Conservation (phyloP, 2,113 vertebrate species). For the Smithornis capensis region DNA sequence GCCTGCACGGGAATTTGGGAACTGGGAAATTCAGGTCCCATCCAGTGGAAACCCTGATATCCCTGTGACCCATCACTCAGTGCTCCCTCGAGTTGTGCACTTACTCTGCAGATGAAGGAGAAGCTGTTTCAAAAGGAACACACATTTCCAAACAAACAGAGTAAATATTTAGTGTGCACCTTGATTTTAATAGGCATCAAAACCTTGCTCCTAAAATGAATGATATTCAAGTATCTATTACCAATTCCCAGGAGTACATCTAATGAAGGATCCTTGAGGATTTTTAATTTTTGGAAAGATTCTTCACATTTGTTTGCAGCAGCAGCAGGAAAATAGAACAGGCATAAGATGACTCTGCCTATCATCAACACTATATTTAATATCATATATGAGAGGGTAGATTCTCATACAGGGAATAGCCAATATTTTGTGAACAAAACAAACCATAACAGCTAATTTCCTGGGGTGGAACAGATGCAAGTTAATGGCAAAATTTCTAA, state of each 20-base stretch:
- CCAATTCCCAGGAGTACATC: slow-evolving; percentile 40
- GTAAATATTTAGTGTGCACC: slow-evolving; percentile 31
- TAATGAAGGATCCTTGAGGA: slow-evolving; percentile 60
- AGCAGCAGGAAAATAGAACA: slow-evolving; percentile 33
- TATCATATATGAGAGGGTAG: not conserved
- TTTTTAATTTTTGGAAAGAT: slow-evolving; percentile 31
- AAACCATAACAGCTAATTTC: not conserved
- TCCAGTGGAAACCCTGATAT: not conserved
- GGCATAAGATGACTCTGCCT: not conserved
- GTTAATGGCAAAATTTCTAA: not conserved
- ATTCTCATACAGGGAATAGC: not conserved
- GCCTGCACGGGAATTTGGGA: not conserved
- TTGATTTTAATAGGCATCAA: slow-evolving; percentile 51
- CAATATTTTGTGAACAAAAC: not conserved
- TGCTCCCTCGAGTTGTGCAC: not conserved
- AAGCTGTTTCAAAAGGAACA: not conserved
- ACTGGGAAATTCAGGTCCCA: not conserved
- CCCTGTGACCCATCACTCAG: not conserved
- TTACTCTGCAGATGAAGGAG: not conserved
- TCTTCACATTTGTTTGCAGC: slow-evolving; percentile 28
- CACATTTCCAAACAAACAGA: slow-evolving; percentile 8
- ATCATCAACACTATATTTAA: not conserved
- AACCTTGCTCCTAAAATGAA: slow-evolving; percentile 58
- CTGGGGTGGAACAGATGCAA: slow-evolving; percentile 7
- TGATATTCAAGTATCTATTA: slow-evolving; percentile 54